Percentiles rank a stretch among this genome's conserved stretches.
These are phyloP conservation scores for Papilio machaon DNA, from an alignment of 1,140 invertebrate genomes.

Conservation along the genomic window DNA sequence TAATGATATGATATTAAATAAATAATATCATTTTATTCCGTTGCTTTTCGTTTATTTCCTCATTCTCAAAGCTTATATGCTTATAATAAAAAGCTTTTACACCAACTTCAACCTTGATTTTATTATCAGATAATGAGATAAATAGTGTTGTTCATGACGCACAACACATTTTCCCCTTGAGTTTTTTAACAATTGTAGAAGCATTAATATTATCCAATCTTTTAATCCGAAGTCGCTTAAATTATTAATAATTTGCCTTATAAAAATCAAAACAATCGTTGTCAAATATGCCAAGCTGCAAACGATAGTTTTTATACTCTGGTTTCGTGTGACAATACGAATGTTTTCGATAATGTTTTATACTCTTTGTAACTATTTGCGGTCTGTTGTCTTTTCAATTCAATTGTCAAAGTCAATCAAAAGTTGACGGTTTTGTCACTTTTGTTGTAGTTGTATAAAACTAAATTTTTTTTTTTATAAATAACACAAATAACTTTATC, in stretches of 20 bases:
- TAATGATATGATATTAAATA: background rate
- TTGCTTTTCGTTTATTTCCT: background rate
- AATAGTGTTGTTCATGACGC: background rate
- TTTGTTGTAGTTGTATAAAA: too few species aligned
- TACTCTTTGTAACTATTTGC: too few species aligned
- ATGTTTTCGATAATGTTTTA: too few species aligned
- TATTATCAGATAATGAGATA: slow-evolving; percentile 18
- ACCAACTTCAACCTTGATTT: slow-evolving; percentile 29
- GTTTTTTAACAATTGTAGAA: background rate
- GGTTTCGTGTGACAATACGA: too few species aligned
- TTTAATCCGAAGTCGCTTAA: background rate
- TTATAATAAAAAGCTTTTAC: slow-evolving; percentile 1
- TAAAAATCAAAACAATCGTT: background rate
- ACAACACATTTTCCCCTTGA: background rate
- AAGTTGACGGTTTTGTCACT: too few species aligned
- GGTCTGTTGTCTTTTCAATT: too few species aligned
- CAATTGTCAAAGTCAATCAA: too few species aligned
- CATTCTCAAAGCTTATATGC: slow-evolving; percentile 7
- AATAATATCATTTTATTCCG: background rate
- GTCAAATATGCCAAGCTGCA: too few species aligned
- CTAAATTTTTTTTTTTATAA: too few species aligned
- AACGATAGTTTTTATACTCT: too few species aligned
- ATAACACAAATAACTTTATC: too few species aligned
- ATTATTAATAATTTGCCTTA: background rate
- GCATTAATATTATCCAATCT: too few species aligned